Conservation (phyloP, 2,888 invertebrate genomes). For the Tenthredo notha region DNA sequence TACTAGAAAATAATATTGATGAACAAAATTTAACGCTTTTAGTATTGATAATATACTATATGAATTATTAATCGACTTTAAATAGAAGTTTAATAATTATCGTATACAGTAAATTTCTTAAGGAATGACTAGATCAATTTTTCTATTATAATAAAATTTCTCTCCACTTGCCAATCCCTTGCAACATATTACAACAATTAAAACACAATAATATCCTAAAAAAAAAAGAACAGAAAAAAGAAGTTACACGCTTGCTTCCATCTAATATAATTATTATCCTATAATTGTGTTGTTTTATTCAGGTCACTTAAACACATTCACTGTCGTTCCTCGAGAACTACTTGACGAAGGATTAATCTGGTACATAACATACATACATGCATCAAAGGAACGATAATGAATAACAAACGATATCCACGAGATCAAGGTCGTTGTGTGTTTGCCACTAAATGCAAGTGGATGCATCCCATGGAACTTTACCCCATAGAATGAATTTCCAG, state of each 20-base stretch:
- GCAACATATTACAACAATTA: constrained; percentile 11
- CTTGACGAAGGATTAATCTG: constrained; percentile 74
- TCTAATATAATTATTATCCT: constrained; percentile 67
- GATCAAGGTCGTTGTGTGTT: constrained; percentile 79
- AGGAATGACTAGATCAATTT: constrained; percentile 10
- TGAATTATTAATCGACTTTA: neutral
- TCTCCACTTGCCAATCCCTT: constrained; percentile 40
- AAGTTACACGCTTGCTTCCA: constrained; percentile 49
- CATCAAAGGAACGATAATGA: constrained; percentile 77
- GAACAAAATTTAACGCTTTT: neutral
- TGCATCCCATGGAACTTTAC: constrained; percentile 77
- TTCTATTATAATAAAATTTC: constrained; percentile 2
- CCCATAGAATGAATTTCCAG: constrained; percentile 76
- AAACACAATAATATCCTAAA: constrained; percentile 18
- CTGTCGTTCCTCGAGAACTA: constrained; percentile 77
- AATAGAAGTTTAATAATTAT: neutral
- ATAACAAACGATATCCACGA: constrained; percentile 77
- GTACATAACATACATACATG: constrained; percentile 69
- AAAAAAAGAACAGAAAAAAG: constrained; percentile 2
- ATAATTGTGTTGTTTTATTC: constrained; percentile 78
- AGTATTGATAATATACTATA: neutral
- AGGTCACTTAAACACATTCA: constrained; percentile 79
- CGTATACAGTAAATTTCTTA: neutral
- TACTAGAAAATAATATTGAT: neutral
- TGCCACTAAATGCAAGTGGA: constrained; percentile 79